Evolutionary conservation across 1,140 invertebrate genomes (phyloP).

Genomic region (Halotydeus destructor): DNA sequence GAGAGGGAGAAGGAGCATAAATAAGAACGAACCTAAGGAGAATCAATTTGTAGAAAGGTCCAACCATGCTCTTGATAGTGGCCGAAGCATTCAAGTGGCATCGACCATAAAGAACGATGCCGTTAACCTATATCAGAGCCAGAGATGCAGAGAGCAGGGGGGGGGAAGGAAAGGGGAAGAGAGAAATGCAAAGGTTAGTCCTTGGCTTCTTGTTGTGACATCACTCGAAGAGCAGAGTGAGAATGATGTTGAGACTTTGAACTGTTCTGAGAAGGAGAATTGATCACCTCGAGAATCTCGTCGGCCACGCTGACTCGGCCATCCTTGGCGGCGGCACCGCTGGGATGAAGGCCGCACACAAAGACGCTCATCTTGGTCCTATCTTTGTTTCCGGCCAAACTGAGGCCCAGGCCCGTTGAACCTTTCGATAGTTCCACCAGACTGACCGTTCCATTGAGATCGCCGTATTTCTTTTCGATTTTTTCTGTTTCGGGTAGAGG

Average conservation of each 20-base stretch:
- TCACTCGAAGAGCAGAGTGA: neutral
- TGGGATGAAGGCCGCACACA: constrained; percentile 78
- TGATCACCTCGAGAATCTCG: constrained; percentile 72
- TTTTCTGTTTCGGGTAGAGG: constrained; percentile 24
- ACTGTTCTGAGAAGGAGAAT: neutral
- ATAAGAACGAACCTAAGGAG: constrained; percentile 44
- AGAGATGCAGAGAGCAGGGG: constrained; percentile 7
- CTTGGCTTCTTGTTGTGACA: neutral
- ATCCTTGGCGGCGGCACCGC: constrained; percentile 49
- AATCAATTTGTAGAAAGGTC: constrained; percentile 62
- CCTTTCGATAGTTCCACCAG: constrained; percentile 44
- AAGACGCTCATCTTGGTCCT: constrained; percentile 87
- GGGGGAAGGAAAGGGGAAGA: neutral
- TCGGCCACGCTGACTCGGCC: constrained; percentile 69
- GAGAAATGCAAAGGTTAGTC: neutral
- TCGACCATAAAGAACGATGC: constrained; percentile 70
- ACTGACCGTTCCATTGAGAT: constrained; percentile 39
- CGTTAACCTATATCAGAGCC: constrained; percentile 55
- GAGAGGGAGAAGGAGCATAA: neutral
- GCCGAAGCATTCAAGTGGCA: constrained; percentile 89
- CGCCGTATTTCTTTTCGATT: constrained; percentile 45
- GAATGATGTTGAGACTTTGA: too few species aligned
- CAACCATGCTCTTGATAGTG: constrained; percentile 72
- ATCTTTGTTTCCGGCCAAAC: constrained; percentile 79
- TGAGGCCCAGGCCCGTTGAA: constrained; percentile 46